Conservation (phyloP, 2,888 invertebrate species). For the Automeris io region DNA sequence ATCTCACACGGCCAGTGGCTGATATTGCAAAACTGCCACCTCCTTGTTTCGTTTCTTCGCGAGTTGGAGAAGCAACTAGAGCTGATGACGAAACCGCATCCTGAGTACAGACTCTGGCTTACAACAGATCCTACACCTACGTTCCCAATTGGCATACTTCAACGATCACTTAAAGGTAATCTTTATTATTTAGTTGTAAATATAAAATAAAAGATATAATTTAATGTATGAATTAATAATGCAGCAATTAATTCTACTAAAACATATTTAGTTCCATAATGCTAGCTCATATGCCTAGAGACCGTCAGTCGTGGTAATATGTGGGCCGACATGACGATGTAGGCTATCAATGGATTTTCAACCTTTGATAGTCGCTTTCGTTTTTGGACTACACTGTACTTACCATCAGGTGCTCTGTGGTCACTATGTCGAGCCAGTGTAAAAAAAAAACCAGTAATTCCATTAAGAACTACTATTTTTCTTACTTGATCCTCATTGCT, state of each 20-base stretch:
- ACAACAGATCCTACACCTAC: slow-evolving; percentile 92
- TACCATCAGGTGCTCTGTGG: too few relatives aligned
- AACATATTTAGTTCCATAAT: too few relatives aligned
- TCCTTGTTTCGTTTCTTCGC: slow-evolving; percentile 86
- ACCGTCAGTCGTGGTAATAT: background rate
- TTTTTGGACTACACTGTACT: too few relatives aligned
- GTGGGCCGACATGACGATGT: background rate
- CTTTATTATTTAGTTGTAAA: background rate
- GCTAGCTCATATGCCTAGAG: background rate
- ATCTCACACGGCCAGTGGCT: slow-evolving; percentile 91
- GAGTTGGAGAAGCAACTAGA: slow-evolving; percentile 91
- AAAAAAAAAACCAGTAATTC: too few relatives aligned
- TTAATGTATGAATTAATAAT: background rate
- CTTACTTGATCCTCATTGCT: too few relatives aligned
- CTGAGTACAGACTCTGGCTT: slow-evolving; percentile 94
- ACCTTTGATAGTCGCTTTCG: too few relatives aligned
- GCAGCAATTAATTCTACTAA: background rate
- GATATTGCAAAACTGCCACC: slow-evolving; percentile 94
- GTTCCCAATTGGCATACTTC: slow-evolving; percentile 94
- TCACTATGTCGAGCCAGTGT: too few relatives aligned
- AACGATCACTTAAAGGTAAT: slow-evolving; percentile 87
- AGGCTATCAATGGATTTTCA: too few relatives aligned
- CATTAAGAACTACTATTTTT: too few relatives aligned
- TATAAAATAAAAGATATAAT: background rate
- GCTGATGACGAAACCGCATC: slow-evolving; percentile 87